Evolutionary conservation across 2,888 invertebrate species (phyloP).

Genomic region (Protophormia terraenovae): DNA sequence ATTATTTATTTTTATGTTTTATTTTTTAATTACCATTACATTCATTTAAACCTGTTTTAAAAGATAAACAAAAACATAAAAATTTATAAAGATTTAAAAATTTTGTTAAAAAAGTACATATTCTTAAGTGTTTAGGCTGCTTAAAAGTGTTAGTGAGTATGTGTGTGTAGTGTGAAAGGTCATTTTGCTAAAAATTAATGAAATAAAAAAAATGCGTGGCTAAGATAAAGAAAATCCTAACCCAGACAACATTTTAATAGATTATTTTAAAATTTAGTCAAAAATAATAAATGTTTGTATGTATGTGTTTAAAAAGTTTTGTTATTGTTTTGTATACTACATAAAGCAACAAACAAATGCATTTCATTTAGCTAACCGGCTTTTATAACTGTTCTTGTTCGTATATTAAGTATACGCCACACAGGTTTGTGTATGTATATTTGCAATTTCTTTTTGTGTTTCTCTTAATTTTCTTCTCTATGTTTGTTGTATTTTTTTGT

Average conservation of each 20-base stretch:
- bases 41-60: conserved; percentile 1
- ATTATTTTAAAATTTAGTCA: neutral
- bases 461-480: neutral
- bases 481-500: neutral
- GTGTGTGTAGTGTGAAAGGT: conserved; percentile 35
- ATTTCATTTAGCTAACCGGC: conserved; percentile 1
- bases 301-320: neutral
- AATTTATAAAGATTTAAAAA: neutral
- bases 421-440: neutral
- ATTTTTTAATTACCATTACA: neutral
- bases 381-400: conserved; percentile 20
- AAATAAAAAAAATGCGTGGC: neutral
- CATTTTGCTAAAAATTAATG: neutral
- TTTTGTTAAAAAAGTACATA: no score
- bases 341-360: no score
- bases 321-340: neutral
- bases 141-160: no score
- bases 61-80: neutral
- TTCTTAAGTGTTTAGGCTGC: no score
- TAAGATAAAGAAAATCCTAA: conserved; percentile 9
- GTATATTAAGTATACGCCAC: conserved; percentile 33
- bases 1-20: conserved; percentile 2
- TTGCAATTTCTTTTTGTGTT: neutral
- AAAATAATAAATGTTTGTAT: neutral
- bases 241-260: conserved; percentile 31